Percentiles rank a stretch among this genome's conserved stretches.
Evolutionary conservation across 2,888 invertebrate species (phyloP).

Genomic region (Hoplodrina ambigua): DNA sequence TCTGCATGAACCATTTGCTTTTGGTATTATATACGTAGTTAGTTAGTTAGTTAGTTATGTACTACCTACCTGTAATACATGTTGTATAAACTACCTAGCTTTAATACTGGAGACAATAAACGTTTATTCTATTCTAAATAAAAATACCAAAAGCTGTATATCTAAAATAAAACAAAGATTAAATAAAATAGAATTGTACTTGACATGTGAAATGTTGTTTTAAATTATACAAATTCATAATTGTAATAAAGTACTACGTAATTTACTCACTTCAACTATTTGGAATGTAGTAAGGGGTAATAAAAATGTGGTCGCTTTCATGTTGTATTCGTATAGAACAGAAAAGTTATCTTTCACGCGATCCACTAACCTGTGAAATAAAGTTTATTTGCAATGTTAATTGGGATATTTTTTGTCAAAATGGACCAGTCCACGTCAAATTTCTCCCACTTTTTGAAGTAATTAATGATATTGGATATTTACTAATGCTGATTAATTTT

Average conservation of each 20-base stretch:
- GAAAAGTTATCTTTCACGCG: constrained; percentile 69
- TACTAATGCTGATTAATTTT: neutral
- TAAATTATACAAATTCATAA: no score
- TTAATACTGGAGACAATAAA: no score
- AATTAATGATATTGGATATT: neutral
- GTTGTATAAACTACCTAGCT: no score
- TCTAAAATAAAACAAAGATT: no score
- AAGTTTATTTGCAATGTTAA: constrained; percentile 1
- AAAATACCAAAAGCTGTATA: no score
- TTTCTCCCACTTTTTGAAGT: neutral
- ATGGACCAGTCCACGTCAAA: neutral
- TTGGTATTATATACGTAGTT: no score
- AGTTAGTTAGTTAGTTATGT: no score
- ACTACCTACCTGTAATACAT: no score
- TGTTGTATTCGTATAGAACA: constrained; percentile 76
- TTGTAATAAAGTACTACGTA: neutral
- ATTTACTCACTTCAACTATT: constrained; percentile 72
- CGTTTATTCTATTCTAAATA: no score
- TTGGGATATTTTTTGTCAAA: neutral
- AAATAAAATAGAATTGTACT: no score
- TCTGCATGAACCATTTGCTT: no score
- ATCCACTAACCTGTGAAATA: constrained; percentile 72
- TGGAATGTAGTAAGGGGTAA: constrained; percentile 79
- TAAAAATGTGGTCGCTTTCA: constrained; percentile 80
- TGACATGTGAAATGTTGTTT: no score